Evolutionary conservation across 2,797 vertebrate genomes (phyloP).

Genomic region (Silurus lanzhouensis): DNA sequence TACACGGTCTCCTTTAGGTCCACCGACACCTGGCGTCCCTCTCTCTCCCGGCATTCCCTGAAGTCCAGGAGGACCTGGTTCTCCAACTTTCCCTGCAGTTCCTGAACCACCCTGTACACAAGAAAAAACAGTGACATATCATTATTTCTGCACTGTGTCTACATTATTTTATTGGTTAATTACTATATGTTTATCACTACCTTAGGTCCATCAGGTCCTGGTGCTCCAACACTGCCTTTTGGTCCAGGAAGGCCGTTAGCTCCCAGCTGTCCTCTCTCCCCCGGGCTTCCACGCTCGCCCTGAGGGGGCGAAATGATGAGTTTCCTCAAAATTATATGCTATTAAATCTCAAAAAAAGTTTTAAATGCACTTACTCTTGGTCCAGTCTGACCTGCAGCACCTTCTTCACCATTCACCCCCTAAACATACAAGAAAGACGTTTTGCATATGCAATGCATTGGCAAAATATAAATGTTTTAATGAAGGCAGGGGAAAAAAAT

Average conservation of each 20-base stretch:
- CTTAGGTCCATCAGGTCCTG: slow-evolving; percentile 86
- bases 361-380: slow-evolving; percentile 78
- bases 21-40: slow-evolving; percentile 69
- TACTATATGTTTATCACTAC: slow-evolving; percentile 19
- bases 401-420: slow-evolving; percentile 94
- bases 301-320: slow-evolving; percentile 54
- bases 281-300: slow-evolving; percentile 95
- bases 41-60: slow-evolving; percentile 80
- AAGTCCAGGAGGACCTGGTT: slow-evolving; percentile 89
- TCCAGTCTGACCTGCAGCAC: slow-evolving; percentile 81
- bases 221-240: slow-evolving; percentile 89
- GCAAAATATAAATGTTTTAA: neutral
- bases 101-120: slow-evolving; percentile 82
- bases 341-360: neutral
- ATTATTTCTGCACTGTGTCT: neutral
- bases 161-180: neutral
- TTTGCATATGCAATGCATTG: neutral
- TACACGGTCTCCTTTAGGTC: slow-evolving; percentile 85
- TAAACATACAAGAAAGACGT: slow-evolving; percentile 58
- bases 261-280: slow-evolving; percentile 90
- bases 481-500: neutral
- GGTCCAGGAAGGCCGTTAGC: slow-evolving; percentile 84
- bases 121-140: neutral
- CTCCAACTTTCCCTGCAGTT: slow-evolving; percentile 81
- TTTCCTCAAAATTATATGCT: neutral